Evolutionary conservation across 2,888 invertebrate species (phyloP).

Genomic region (Ormyrus thymus): DNA sequence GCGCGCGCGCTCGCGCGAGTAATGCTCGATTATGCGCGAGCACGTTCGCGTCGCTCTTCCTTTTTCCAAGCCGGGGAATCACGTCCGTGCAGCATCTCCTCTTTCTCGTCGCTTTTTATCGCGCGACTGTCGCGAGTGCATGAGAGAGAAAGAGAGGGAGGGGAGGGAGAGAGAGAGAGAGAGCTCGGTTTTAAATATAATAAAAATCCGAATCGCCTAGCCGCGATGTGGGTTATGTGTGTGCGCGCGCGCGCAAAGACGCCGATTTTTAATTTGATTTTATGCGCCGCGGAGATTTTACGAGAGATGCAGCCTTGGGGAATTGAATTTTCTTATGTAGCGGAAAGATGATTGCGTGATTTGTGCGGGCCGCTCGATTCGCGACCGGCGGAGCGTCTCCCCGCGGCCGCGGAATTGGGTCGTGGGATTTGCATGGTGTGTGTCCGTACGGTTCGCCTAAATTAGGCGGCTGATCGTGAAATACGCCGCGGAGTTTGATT

Average conservation of each 20-base stretch:
- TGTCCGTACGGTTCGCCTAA: too few relatives aligned
- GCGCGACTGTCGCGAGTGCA: slow-evolving; percentile 5
- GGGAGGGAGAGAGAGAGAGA: background rate
- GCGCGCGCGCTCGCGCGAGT: slow-evolving; percentile 12
- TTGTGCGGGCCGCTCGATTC: too few relatives aligned
- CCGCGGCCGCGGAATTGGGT: too few relatives aligned
- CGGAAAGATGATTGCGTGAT: too few relatives aligned
- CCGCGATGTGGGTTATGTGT: background rate
- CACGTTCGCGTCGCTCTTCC: slow-evolving; percentile 47
- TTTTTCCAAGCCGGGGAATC: background rate
- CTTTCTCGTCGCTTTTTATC: slow-evolving; percentile 39
- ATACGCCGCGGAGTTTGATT: too few relatives aligned
- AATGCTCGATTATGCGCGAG: slow-evolving; percentile 56
- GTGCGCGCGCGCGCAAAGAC: background rate
- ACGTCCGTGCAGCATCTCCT: background rate
- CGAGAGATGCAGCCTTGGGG: background rate
- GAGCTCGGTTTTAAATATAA: background rate
- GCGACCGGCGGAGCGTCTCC: too few relatives aligned
- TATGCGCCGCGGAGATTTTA: background rate
- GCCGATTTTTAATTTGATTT: slow-evolving; percentile 18
- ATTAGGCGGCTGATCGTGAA: too few relatives aligned
- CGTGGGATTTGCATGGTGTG: too few relatives aligned
- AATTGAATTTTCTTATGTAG: background rate
- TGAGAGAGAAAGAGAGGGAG: background rate
- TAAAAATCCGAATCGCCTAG: slow-evolving; percentile 15